phyloP scores from a whole-genome alignment of 2,113 vertebrate species.

The Amphiprion percula region DNA sequence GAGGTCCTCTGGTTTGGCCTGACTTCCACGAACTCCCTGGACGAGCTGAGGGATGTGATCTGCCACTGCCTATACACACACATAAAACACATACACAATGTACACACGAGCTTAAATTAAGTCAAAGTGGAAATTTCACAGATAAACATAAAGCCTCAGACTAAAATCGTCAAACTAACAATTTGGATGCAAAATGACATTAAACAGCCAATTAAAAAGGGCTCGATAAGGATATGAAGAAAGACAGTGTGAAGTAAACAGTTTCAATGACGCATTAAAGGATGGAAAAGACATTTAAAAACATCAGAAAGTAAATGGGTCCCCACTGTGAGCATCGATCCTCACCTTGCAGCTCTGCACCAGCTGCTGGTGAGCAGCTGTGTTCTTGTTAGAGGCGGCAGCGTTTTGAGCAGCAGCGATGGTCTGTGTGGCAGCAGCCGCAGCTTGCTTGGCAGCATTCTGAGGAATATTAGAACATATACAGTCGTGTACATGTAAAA shows the following conservation, averaged over 20 bases:
- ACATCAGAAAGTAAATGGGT: not conserved
- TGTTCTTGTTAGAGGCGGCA: conserved; percentile 96
- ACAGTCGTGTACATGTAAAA: conserved; percentile 19
- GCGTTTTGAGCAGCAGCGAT: conserved; percentile 98
- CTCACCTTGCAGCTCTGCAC: conserved; percentile 99
- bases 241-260: not conserved
- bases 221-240: not conserved
- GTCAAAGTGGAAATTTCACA: not conserved
- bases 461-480: conserved; percentile 59
- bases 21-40: conserved; percentile 95
- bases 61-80: conserved; percentile 88
- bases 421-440: conserved; percentile 96
- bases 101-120: not conserved
- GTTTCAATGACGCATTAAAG: not conserved
- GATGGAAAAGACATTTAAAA: not conserved
- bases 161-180: conserved; percentile 3
- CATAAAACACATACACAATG: not conserved
- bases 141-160: not conserved
- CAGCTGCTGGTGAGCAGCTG: conserved; percentile 95
- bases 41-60: conserved; percentile 98
- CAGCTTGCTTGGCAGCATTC: conserved; percentile 98
- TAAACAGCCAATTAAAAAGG: not conserved
- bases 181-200: not conserved
- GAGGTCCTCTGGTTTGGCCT: conserved; percentile 95
- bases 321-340: not conserved